phyloP scores from a whole-genome alignment of 2,113 vertebrate species.

The Probosciger aterrimus region DNA sequence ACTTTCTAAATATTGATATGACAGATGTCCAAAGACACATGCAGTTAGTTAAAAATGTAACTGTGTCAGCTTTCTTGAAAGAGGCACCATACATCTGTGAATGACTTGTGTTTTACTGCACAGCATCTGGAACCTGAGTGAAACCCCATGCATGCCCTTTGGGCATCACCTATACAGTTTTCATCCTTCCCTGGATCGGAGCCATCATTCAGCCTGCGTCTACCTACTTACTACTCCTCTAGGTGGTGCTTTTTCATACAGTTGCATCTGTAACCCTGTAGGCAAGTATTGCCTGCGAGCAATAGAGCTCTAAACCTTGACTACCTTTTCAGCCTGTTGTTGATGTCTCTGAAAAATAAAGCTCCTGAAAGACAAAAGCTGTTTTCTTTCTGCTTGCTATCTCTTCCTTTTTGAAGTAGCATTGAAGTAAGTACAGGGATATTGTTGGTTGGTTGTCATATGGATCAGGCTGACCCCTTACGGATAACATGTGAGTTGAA shows the following conservation, averaged over 20 bases:
- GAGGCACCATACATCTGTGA: fast-evolving
- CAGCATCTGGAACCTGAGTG: background rate
- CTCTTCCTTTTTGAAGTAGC: background rate
- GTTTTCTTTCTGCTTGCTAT: background rate
- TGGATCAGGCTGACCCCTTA: background rate
- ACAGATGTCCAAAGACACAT: background rate
- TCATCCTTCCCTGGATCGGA: background rate
- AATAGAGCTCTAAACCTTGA: background rate
- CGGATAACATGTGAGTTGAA: background rate
- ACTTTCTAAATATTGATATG: background rate
- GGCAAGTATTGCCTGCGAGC: background rate
- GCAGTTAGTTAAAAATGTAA: background rate
- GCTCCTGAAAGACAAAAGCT: background rate
- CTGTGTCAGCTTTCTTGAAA: background rate
- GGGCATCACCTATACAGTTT: background rate
- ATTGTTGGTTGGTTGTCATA: background rate
- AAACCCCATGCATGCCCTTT: background rate
- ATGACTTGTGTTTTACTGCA: background rate
- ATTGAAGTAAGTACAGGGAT: background rate
- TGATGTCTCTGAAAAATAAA: background rate
- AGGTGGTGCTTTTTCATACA: background rate
- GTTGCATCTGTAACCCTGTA: background rate
- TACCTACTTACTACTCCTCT: background rate
- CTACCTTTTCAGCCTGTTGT: background rate
- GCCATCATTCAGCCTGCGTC: background rate